Conservation (phyloP, 2,113 vertebrate species). For the Datnioides undecimradiatus region DNA sequence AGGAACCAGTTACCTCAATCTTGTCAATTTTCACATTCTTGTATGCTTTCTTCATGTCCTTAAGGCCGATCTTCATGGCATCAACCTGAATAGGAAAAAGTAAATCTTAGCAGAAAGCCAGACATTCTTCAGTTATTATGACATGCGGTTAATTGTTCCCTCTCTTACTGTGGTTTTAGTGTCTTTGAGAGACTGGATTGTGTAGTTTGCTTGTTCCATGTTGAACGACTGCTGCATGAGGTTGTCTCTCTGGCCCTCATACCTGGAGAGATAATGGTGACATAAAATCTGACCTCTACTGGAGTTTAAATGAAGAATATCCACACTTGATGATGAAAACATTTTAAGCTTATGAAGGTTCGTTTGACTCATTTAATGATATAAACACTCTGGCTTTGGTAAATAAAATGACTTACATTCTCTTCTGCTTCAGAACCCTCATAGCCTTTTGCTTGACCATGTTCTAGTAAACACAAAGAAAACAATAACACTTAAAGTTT, state of each 20-base stretch:
- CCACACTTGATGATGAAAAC: neutral
- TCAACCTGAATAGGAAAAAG: slow-evolving; percentile 88
- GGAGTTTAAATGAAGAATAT: neutral
- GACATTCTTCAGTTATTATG: neutral
- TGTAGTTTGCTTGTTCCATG: slow-evolving; percentile 99
- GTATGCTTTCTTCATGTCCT: slow-evolving; percentile 99
- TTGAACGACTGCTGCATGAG: slow-evolving; percentile 98
- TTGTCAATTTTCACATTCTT: slow-evolving; percentile 96
- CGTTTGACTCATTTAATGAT: neutral
- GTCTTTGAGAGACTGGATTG: slow-evolving; percentile 96
- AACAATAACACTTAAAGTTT: neutral
- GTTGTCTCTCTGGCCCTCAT: slow-evolving; percentile 95
- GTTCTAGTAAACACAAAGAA: slow-evolving; percentile 85
- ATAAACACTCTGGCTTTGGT: neutral
- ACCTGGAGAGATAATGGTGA: slow-evolving; percentile 83
- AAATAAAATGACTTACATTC: slow-evolving; percentile 89
- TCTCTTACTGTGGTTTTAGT: slow-evolving; percentile 96
- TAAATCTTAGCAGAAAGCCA: neutral
- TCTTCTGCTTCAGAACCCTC: slow-evolving; percentile 97
- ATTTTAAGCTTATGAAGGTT: neutral
- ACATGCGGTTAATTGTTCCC: no score
- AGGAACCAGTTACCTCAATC: slow-evolving; percentile 89
- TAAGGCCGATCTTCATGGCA: slow-evolving; percentile 96
- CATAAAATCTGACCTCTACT: neutral
- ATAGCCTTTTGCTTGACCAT: slow-evolving; percentile 99